Conservation (phyloP, 2,113 vertebrate genomes). For the Malurus cyaneus region DNA sequence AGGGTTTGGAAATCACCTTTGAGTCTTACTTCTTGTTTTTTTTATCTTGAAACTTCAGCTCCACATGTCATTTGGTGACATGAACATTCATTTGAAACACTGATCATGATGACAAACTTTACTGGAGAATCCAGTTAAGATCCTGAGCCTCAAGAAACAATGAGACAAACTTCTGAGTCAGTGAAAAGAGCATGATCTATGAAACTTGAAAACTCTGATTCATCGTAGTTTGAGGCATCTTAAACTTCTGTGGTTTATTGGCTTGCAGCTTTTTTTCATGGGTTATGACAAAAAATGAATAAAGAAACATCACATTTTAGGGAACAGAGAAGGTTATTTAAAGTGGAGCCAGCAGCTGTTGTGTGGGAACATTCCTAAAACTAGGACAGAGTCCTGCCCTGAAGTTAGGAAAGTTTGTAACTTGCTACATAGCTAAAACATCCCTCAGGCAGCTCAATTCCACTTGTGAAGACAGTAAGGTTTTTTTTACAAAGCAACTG, state of each 20-base stretch:
- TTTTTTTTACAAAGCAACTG: background rate
- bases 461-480: background rate
- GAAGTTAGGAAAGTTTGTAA: background rate
- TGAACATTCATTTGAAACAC: background rate
- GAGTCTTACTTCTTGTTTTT: background rate
- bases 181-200: background rate
- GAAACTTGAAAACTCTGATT: conserved; percentile 11
- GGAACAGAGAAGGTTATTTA: background rate
- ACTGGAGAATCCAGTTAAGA: background rate
- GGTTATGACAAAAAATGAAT: background rate
- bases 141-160: background rate
- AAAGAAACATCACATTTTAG: background rate
- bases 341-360: background rate
- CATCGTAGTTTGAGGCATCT: background rate
- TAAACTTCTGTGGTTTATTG: background rate
- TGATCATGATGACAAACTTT: background rate
- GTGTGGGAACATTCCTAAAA: background rate
- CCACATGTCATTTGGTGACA: background rate
- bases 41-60: background rate
- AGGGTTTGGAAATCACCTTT: background rate
- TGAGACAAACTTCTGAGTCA: background rate
- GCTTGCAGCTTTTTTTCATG: background rate
- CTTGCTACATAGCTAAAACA: background rate
- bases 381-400: background rate
- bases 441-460: background rate